A percentile compares a stretch with the other conserved stretches of the same genome.
Conservation (phyloP, 2,888 invertebrate genomes). For the Heteromyza rotundicornis region DNA sequence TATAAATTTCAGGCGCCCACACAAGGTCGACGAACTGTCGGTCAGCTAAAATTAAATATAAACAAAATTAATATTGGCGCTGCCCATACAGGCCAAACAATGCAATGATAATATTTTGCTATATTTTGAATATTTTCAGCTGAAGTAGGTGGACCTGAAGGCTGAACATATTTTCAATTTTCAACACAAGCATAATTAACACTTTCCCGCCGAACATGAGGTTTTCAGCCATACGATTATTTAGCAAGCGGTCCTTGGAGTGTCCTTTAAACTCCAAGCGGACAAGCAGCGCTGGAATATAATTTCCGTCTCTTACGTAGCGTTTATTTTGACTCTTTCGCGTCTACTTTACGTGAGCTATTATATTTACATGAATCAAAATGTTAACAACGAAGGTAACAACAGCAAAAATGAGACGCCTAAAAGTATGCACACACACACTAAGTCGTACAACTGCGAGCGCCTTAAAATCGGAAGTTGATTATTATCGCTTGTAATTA, state of each 20-base stretch:
- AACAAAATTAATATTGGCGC: too few relatives aligned
- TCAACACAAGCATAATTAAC: slow-evolving; percentile 45
- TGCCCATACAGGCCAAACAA: neutral
- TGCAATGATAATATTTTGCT: neutral
- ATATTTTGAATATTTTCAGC: neutral
- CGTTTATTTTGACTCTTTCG: neutral
- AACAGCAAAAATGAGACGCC: slow-evolving; percentile 19
- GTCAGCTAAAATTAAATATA: neutral
- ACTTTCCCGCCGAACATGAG: slow-evolving; percentile 34
- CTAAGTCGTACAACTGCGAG: slow-evolving; percentile 1
- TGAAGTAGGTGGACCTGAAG: neutral
- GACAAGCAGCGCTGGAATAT: neutral
- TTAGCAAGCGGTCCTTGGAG: neutral
- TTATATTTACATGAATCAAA: slow-evolving; percentile 46
- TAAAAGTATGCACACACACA: slow-evolving; percentile 35
- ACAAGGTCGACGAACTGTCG: slow-evolving; percentile 16
- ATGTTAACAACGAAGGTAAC: slow-evolving; percentile 15
- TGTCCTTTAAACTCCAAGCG: neutral
- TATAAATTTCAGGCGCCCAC: slow-evolving; percentile 10
- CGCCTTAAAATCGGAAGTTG: slow-evolving; percentile 50
- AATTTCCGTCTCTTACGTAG: neutral
- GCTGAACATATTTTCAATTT: slow-evolving; percentile 41
- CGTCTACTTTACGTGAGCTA: neutral
- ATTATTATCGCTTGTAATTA: slow-evolving; percentile 57
- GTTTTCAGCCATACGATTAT: neutral